Conservation (phyloP, 2,113 vertebrate genomes). For the Macrotus californicus region DNA sequence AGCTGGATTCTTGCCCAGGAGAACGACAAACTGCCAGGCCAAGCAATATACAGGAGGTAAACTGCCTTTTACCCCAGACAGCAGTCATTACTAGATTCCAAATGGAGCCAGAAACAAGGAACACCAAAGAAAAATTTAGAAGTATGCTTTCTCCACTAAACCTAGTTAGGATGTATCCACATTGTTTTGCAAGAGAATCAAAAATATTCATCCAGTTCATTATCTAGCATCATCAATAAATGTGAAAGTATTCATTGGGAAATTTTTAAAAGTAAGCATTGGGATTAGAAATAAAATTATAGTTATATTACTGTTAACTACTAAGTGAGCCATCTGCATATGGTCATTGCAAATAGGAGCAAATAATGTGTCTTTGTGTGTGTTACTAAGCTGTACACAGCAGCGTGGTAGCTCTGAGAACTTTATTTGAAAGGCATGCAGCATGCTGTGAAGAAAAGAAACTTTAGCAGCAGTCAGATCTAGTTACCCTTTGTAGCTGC, state of each 20-base stretch:
- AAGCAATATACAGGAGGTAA: constrained; percentile 57
- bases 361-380: constrained; percentile 36
- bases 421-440: not conserved
- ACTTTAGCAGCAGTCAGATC: not conserved
- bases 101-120: not conserved
- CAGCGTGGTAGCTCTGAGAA: constrained; percentile 16
- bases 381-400: not conserved
- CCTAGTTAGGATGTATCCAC: not conserved
- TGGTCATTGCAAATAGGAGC: constrained; percentile 19
- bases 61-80: constrained; percentile 59
- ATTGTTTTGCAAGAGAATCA: not conserved
- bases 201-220: not conserved
- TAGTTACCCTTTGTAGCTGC: not conserved
- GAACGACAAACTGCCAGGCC: constrained; percentile 69
- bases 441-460: not conserved
- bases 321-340: not conserved
- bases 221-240: constrained; percentile 2
- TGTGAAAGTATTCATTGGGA: not conserved
- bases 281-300: not conserved
- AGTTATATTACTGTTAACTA: not conserved
- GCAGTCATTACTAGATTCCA: constrained; percentile 52
- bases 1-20: constrained; percentile 71
- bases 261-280: not conserved
- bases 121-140: constrained; percentile 31
- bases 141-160: constrained; percentile 5